Base-by-base conservation (phyloP, 2,888 invertebrate genomes). In the Venustoraphidia nigricollis region DNA sequence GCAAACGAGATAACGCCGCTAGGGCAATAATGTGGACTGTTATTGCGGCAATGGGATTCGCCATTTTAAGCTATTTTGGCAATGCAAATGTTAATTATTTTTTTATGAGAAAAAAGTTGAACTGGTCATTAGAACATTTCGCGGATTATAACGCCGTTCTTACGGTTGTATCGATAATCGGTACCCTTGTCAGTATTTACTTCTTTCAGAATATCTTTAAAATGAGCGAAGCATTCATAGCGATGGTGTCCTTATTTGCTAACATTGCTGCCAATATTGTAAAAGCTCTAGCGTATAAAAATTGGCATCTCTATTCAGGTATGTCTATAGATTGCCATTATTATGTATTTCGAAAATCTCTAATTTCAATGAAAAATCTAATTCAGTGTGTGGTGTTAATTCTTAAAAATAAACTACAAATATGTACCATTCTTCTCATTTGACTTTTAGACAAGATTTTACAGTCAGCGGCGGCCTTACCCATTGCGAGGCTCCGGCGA, bases 41-140 rank as follows among this genome's bases (percentile, higher is more conserved):
- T 27, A 27, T 27, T 27, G 27, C 27, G 3, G 27, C 27, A 27
- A 27, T 27, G 27, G 27, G 27, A 27, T 27, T 27, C 27, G 27
- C 27, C 27, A 27, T 27, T 27, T 27, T 27, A 27, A 5, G 27
- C 6, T 27, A 27, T 27, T 27, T 27, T 6, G 27, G 77, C 10
- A 62, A 70, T 27, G 49, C 62, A 11, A 57, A 64, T 10, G 66
- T 83, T 10, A 71, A 73, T 44, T 84, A 77, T 58, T 57, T 81
- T 54, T 85, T 80, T 56, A 63, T 76, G 8, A 72, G 79, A 51
- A 69, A 74, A 37, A 75, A 77, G 57, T 74, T 86, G 40, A 68
- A 75, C 14, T 86, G 84, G 85, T 69, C 75, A n/a, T 65, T 82
- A 36, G 65, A 71, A 46, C 69, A 77, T 34, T 83, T 70, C 55